Base-by-base conservation (phyloP, 2,113 vertebrate genomes). In the Pica pica region DNA sequence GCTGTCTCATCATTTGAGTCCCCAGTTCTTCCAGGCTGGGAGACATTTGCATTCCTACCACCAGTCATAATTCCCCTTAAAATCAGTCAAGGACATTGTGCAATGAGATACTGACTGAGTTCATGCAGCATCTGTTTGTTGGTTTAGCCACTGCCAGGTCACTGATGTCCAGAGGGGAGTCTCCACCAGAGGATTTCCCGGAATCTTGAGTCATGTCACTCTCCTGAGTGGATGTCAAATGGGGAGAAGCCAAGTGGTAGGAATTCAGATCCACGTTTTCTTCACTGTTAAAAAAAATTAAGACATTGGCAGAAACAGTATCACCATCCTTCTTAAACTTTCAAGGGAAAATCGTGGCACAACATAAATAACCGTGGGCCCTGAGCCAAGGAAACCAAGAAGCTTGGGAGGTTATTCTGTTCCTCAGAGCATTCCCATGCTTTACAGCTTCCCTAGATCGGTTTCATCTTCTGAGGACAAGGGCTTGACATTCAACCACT, bases 91-190 rank as follows among this genome's bases (percentile, higher is more conserved):
- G 41, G 14, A 8, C 23, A 2, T 78, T 69, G 55, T 61, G 50
- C 71, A 68, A 42, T 15, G 26, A 88, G 82, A 80, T 49, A 96
- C 96, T 91, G 75, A 98, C 98, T 68, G 87, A 93, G 42, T 91
- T 87, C 31, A 18, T 2, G 39, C 41, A 28, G 17, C 91, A 92
- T 69, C 80, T 93, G 3, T 50, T 79, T 50, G 52, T 19, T 41
- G 92, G 83, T 44, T 95, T n/a, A 74, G 71, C 60, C 87, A 61
- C 93, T 20, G 94, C 42, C 15, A 93, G 68, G 55, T 77, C 73
- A 50, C 39, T 86, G 44, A 93, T 91, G 16, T 97, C 95, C 53
- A 82, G 73, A 77, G 92, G 47, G 10, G 77, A 37, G 23, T 93
- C 94, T 16, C 49, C 50, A 61, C 47, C 75, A 28, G 61, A 59